Conservation (phyloP, 1,140 invertebrate genomes). For the Babylonia areolata region DNA sequence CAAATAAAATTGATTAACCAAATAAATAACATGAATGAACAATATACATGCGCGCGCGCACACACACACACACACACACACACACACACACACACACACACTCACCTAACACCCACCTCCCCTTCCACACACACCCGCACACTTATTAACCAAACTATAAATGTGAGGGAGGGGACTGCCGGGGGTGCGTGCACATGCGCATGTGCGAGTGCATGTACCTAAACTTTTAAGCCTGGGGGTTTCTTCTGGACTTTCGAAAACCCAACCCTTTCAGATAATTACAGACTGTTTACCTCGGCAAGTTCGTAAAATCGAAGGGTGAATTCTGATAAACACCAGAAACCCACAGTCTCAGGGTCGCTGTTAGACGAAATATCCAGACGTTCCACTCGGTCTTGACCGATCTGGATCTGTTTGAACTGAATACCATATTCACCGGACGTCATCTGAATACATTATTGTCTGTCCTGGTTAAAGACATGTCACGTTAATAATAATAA, state of each 20-base stretch:
- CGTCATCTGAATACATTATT: no score
- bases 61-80: conserved; percentile 13
- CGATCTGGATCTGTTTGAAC: conserved; percentile 1
- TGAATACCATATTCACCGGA: not conserved
- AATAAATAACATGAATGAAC: no score
- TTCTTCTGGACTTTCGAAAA: no score
- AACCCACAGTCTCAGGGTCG: not conserved
- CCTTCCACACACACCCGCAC: not conserved
- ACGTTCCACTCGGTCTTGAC: not conserved
- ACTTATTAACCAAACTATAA: not conserved
- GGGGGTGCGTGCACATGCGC: no score
- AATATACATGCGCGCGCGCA: not conserved
- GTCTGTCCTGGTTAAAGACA: no score
- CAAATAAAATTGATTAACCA: no score
- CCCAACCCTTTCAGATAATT: not conserved
- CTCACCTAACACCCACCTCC: not conserved
- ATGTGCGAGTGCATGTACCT: no score
- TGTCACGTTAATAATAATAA: no score
- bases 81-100: not conserved
- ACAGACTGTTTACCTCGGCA: not conserved
- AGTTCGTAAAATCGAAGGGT: not conserved
- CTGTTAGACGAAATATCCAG: not conserved
- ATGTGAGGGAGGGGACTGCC: no score
- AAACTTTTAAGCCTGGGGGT: no score
- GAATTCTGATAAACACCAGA: not conserved